Percentiles rank a stretch among this genome's conserved stretches.
phyloP scores from a whole-genome alignment of 2,888 invertebrate genomes.

The Caenorhabditis auriculariae region DNA sequence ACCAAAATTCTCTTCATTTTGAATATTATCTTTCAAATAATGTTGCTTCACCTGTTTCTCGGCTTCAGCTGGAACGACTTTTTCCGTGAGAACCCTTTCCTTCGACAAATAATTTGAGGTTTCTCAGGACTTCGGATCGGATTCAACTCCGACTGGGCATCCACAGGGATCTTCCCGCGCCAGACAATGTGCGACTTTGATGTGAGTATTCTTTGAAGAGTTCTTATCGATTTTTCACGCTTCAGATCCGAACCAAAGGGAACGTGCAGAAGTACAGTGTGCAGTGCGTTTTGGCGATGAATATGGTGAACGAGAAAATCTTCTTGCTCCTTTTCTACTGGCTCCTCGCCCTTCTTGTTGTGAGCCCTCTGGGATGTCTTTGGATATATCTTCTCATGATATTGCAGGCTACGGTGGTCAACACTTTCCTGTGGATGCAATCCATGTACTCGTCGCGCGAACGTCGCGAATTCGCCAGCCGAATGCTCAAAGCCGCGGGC shows the following conservation, averaged over 20 bases:
- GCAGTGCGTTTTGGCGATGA: constrained; percentile 55
- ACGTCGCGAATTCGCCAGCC: constrained; percentile 8
- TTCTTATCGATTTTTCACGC: background rate
- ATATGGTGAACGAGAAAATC: constrained; percentile 61
- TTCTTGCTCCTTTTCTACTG: constrained; percentile 47
- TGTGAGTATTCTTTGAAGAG: constrained; percentile 4
- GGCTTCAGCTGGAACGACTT: constrained; percentile 41
- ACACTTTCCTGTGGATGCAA: constrained; percentile 12
- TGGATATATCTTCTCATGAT: too few relatives aligned
- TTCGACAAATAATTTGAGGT: background rate
- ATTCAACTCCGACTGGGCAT: constrained; percentile 40
- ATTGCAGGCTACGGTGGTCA: constrained; percentile 7
- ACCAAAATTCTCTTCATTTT: constrained; percentile 60
- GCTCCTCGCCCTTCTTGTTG: constrained; percentile 25
- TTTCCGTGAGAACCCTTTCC: constrained; percentile 22
- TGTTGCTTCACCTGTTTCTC: constrained; percentile 55
- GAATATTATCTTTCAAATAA: constrained; percentile 52
- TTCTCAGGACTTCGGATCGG: constrained; percentile 28
- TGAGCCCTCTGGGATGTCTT: too few relatives aligned
- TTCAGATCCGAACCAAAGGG: constrained; percentile 39
- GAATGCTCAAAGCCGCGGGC: constrained; percentile 17
- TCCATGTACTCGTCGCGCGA: too few relatives aligned
- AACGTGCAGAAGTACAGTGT: constrained; percentile 40
- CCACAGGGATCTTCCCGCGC: constrained; percentile 41
- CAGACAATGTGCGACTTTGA: constrained; percentile 48